A percentile compares a stretch with the other conserved stretches of the same genome.
These are phyloP conservation scores for Dicentrarchus labrax DNA, from an alignment of 2,113 vertebrate species.

Conservation along the genomic window DNA sequence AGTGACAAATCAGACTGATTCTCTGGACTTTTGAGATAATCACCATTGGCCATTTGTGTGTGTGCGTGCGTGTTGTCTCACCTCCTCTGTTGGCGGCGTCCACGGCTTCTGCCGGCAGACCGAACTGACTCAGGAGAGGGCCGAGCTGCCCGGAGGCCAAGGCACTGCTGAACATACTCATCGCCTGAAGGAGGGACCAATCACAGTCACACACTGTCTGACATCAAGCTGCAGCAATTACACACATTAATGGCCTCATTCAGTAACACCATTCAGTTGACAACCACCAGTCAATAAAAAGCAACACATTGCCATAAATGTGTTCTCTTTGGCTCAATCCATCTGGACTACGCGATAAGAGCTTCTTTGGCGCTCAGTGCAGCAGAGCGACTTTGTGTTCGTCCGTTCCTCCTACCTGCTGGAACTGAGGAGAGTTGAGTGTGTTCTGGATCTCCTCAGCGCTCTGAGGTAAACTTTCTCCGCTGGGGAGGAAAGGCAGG, in stretches of 20 bases:
- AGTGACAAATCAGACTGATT: too few relatives aligned
- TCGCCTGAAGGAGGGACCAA: conserved; percentile 82
- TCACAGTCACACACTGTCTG: not conserved
- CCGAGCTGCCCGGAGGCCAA: conserved; percentile 97
- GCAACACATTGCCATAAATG: too few relatives aligned
- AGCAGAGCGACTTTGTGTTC: too few relatives aligned
- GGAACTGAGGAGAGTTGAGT: conserved; percentile 96
- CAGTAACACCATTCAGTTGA: not conserved
- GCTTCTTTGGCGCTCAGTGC: too few relatives aligned
- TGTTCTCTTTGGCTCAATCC: too few relatives aligned
- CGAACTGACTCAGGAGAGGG: conserved; percentile 97
- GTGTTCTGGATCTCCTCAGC: conserved; percentile 97
- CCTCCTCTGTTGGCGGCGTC: conserved; percentile 97
- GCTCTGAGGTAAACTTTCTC: conserved; percentile 93
- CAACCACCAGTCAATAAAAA: too few relatives aligned
- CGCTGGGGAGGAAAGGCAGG: conserved; percentile 94
- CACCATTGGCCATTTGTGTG: too few relatives aligned
- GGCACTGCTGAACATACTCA: conserved; percentile 99
- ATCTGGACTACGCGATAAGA: too few relatives aligned
- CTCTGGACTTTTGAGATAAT: too few relatives aligned
- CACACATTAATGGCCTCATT: accelerated
- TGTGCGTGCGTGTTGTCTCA: conserved; percentile 52
- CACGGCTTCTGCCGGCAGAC: conserved; percentile 93
- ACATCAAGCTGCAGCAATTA: not conserved
- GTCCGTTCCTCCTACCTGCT: conserved; percentile 87